A percentile compares a stretch with the other conserved stretches of the same genome.
phyloP scores from a whole-genome alignment of 2,797 vertebrate genomes.

The Chromobotia macracanthus region DNA sequence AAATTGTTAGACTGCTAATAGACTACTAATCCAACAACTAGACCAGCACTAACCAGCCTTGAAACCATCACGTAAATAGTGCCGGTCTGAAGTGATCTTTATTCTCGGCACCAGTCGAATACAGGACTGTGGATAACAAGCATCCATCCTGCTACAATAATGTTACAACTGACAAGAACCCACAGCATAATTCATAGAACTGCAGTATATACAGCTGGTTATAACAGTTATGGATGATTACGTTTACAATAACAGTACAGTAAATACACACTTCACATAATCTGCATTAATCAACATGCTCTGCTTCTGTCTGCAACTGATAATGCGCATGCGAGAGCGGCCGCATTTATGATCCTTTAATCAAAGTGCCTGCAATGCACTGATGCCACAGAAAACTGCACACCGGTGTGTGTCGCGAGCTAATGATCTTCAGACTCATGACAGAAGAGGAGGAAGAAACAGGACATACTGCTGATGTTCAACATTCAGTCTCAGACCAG shows the following conservation, averaged over 20 bases:
- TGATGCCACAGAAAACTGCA: conserved; percentile 3
- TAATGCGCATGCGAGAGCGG: conserved; percentile 8
- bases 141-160: neutral
- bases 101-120: neutral
- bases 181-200: conserved; percentile 1
- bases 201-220: conserved; percentile 10
- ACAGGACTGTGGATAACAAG: neutral
- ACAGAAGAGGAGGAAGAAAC: neutral
- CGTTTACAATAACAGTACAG: conserved; percentile 18
- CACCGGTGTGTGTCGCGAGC: neutral
- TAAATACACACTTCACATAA: conserved; percentile 8
- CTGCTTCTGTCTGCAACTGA: conserved; percentile 31
- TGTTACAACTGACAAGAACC: neutral
- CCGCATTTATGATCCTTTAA: neutral
- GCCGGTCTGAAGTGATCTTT: too few species aligned
- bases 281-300: conserved; percentile 18
- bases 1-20: too few species aligned
- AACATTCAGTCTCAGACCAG: too few species aligned
- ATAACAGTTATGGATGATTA: conserved; percentile 16
- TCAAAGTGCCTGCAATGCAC: neutral
- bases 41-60: neutral
- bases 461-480: too few species aligned
- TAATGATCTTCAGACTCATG: neutral
- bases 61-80: neutral
- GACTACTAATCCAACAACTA: neutral